Conservation (phyloP, 2,113 vertebrate genomes). For the Eulemur rufifrons region DNA sequence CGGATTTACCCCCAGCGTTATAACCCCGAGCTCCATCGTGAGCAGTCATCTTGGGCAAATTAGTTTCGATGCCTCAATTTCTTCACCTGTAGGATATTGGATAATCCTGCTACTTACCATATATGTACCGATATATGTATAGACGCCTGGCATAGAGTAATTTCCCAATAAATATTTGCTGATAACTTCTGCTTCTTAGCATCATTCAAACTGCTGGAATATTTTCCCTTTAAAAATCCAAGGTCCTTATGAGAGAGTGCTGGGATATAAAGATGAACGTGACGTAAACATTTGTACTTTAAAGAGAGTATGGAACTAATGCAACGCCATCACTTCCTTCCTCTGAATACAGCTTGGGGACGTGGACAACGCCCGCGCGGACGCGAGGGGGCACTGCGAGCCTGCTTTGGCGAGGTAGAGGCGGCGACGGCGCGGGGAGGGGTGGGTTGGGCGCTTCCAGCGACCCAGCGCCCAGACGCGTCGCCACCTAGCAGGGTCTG, state of each 20-base stretch:
- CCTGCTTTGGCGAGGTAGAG: neutral
- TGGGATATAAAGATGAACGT: neutral
- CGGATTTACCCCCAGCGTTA: neutral
- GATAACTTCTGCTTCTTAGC: neutral
- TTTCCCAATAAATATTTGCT: neutral
- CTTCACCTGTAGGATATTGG: neutral
- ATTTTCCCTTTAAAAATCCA: neutral
- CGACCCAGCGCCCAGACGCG: neutral
- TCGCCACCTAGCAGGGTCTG: fast-evolving
- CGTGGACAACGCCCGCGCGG: neutral
- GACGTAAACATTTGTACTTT: neutral
- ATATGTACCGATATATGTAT: neutral
- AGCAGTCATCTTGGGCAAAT: neutral
- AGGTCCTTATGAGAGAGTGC: neutral
- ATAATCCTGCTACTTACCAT: no score
- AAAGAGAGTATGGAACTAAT: neutral
- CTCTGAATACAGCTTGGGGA: neutral
- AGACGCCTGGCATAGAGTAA: neutral
- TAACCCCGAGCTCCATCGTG: fast-evolving
- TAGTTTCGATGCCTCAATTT: neutral
- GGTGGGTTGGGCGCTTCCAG: neutral
- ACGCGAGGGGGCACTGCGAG: conserved; percentile 72
- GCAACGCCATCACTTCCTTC: neutral
- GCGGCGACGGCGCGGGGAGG: fast-evolving
- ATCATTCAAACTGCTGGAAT: neutral